Evolutionary conservation across 2,797 vertebrate genomes (phyloP).

Genomic region (Danionella dracula): DNA sequence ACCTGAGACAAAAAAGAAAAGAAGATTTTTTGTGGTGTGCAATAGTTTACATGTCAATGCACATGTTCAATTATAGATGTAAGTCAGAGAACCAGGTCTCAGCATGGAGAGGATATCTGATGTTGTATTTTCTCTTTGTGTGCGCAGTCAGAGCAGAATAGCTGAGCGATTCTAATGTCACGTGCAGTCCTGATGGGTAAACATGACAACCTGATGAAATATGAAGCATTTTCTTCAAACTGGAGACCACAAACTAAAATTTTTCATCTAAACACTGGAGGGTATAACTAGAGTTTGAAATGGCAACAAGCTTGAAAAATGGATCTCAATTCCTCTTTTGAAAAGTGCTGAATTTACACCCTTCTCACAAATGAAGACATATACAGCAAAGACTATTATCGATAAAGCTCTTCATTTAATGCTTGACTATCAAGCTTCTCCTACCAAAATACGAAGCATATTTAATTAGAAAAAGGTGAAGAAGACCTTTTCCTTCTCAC

Average conservation of each 20-base stretch:
- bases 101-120: background rate
- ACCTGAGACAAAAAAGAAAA: background rate
- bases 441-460: constrained; percentile 26
- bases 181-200: background rate
- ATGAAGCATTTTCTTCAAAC: background rate
- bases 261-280: background rate
- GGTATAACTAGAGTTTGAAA: background rate
- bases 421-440: constrained; percentile 10
- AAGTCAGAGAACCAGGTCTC: background rate
- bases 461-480: constrained; percentile 40
- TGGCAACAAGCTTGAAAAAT: background rate
- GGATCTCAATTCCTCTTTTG: background rate
- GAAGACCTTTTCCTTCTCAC: constrained; percentile 6
- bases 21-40: background rate
- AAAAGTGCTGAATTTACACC: background rate
- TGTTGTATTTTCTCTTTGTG: background rate
- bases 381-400: background rate
- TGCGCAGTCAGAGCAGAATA: background rate
- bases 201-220: background rate
- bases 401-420: background rate
- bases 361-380: background rate
- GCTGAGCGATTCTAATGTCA: background rate
- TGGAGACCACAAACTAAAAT: background rate
- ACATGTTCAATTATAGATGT: constrained; percentile 5
- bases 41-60: background rate